These are phyloP conservation scores for Phaonia tiefii DNA, from an alignment of 2,888 invertebrate species.

Conservation along the genomic window DNA sequence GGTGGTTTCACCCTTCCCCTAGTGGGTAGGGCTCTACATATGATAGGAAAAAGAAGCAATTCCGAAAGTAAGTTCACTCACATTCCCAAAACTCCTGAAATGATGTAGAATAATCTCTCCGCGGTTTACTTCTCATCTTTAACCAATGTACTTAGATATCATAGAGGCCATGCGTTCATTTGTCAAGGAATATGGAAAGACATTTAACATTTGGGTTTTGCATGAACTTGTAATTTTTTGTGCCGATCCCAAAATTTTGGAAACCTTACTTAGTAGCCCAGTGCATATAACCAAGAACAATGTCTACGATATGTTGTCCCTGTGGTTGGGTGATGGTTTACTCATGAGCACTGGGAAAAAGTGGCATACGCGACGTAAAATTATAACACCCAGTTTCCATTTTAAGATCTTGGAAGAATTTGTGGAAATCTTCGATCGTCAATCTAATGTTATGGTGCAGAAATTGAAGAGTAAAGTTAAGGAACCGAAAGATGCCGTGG, in stretches of 20 bases:
- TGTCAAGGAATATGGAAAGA: constrained; percentile 33
- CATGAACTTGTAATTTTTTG: constrained; percentile 65
- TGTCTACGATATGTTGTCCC: constrained; percentile 68
- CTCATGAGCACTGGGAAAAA: constrained; percentile 79
- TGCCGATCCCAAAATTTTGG: constrained; percentile 63
- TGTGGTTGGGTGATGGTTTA: constrained; percentile 72
- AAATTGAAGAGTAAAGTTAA: constrained; percentile 79
- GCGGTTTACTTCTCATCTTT: no score
- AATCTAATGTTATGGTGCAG: constrained; percentile 82
- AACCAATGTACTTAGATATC: no score
- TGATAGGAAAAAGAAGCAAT: constrained; percentile 41
- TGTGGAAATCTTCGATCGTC: constrained; percentile 86
- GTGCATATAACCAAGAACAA: constrained; percentile 65
- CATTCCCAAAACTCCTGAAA: no score
- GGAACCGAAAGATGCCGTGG: constrained; percentile 71
- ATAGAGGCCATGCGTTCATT: no score
- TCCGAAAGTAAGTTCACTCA: constrained; percentile 54
- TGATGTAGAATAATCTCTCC: no score
- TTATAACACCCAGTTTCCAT: constrained; percentile 82
- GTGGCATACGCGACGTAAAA: constrained; percentile 86
- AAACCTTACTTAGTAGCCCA: constrained; percentile 38
- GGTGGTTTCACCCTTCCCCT: constrained; percentile 50
- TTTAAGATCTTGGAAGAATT: constrained; percentile 89
- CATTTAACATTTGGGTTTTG: constrained; percentile 59
- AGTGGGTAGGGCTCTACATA: constrained; percentile 50